Conservation (phyloP, 1,140 invertebrate species). For the Dreissena rostriformis region DNA sequence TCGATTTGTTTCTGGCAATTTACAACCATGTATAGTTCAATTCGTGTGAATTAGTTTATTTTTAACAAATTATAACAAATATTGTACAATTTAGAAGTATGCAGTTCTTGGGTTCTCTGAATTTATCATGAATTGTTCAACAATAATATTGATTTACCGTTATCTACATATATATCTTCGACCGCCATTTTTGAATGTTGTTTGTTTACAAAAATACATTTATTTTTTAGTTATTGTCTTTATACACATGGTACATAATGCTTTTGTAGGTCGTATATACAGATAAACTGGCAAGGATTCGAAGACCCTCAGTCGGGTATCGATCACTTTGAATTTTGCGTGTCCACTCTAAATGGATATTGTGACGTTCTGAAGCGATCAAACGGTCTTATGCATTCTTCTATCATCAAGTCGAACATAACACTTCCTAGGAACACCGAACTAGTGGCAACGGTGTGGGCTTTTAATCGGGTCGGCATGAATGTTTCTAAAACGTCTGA, state of each 20-base stretch:
- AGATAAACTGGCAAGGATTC: conserved; percentile 57
- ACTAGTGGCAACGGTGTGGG: conserved; percentile 58
- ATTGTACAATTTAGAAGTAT: too few species aligned
- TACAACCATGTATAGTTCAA: too few species aligned
- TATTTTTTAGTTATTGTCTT: not conserved
- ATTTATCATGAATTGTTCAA: too few species aligned
- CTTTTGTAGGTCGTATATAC: conserved; percentile 39
- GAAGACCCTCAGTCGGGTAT: conserved; percentile 59
- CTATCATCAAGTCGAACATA: conserved; percentile 20
- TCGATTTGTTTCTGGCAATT: too few species aligned
- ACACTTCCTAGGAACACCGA: conserved; percentile 37
- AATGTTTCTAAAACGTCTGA: conserved; percentile 41
- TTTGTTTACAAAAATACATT: not conserved
- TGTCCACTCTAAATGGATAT: conserved; percentile 1
- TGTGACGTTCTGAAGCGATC: conserved; percentile 50
- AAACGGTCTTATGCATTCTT: conserved; percentile 19
- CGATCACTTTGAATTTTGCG: conserved; percentile 56
- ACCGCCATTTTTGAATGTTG: too few species aligned
- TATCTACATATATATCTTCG: too few species aligned
- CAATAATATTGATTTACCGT: too few species aligned
- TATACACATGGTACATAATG: not conserved
- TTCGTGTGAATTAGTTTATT: too few species aligned
- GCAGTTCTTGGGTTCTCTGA: too few species aligned
- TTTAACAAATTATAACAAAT: too few species aligned
- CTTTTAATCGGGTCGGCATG: conserved; percentile 60